Percentiles rank a stretch among this genome's conserved stretches.
phyloP scores from a whole-genome alignment of 2,797 vertebrate genomes.

The Aeoliscus strigatus region DNA sequence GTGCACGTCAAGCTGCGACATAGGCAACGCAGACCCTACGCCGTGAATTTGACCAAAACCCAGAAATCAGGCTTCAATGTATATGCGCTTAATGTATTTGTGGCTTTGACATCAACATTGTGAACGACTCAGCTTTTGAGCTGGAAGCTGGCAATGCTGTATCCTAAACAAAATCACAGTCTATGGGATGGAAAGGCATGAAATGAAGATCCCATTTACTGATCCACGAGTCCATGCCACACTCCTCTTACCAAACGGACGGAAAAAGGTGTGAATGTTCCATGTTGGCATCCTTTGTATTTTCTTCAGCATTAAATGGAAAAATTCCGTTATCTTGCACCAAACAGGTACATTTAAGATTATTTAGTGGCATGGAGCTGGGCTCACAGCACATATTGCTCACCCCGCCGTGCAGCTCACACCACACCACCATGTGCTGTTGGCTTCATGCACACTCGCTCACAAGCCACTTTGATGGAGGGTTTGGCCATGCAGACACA shows the following conservation, averaged over 20 bases:
- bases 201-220: neutral
- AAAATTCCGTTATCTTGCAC: constrained; percentile 20
- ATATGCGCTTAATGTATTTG: too few relatives aligned
- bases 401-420: constrained; percentile 36
- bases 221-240: neutral
- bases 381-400: constrained; percentile 26
- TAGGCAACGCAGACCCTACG: too few relatives aligned
- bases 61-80: too few relatives aligned
- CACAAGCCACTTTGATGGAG: constrained; percentile 33
- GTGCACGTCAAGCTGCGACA: too few relatives aligned
- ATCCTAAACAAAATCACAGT: neutral
- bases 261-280: neutral
- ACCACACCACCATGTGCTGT: constrained; percentile 38
- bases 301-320: constrained; percentile 4
- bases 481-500: constrained; percentile 23
- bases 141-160: neutral
- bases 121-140: too few relatives aligned
- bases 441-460: constrained; percentile 37
- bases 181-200: neutral
- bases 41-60: too few relatives aligned
- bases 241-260: neutral
- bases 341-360: constrained; percentile 27
- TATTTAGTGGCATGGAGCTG: constrained; percentile 26
- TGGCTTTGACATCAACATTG: too few relatives aligned
- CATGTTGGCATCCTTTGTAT: constrained; percentile 7